These are phyloP conservation scores for Ips typographus DNA, from an alignment of 1,140 invertebrate species.

Conservation along the genomic window DNA sequence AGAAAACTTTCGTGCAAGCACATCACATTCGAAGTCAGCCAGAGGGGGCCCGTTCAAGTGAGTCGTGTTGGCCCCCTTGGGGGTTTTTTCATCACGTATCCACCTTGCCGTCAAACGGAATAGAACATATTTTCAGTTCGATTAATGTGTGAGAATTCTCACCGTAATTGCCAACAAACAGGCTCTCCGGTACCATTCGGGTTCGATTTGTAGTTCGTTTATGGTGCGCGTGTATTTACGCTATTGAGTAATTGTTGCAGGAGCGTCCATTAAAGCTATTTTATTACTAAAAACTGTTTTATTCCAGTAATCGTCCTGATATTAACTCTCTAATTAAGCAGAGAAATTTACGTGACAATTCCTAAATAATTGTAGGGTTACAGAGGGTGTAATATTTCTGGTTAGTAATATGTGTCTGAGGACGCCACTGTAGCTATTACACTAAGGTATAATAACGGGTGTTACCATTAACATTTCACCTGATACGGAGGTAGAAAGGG, in stretches of 20 bases:
- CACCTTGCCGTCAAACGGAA: too few species aligned
- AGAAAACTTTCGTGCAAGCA: too few species aligned
- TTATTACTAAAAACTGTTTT: not conserved
- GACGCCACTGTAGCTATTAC: not conserved
- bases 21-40: too few species aligned
- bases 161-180: conserved; percentile 8
- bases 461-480: conserved; percentile 14
- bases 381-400: not conserved
- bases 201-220: conserved; percentile 1
- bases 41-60: too few species aligned
- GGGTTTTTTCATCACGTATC: too few species aligned
- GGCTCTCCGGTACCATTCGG: not conserved
- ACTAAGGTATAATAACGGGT: conserved; percentile 2
- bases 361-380: not conserved
- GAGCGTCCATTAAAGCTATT: not conserved
- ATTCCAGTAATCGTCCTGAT: not conserved
- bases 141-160: conserved; percentile 10
- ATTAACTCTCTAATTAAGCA: not conserved
- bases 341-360: not conserved
- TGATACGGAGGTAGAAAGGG: conserved; percentile 10
- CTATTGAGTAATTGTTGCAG: not conserved
- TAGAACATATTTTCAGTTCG: not conserved
- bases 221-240: conserved; percentile 8
- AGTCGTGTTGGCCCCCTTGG: too few species aligned
- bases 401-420: not conserved